phyloP scores from a whole-genome alignment of 2,888 invertebrate species.

The Pteria penguin region DNA sequence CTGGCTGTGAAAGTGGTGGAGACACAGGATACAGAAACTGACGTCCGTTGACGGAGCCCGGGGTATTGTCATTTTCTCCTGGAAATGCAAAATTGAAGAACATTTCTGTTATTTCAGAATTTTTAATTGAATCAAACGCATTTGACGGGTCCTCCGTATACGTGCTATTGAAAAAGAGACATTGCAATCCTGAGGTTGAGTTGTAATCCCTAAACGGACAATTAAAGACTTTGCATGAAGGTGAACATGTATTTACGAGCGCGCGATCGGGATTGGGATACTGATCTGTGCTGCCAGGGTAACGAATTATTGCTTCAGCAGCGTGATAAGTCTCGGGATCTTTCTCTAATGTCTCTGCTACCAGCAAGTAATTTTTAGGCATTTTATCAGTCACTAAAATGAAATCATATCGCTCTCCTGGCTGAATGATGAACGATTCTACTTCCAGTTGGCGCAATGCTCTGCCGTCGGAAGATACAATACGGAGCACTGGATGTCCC shows the following conservation, averaged over 20 bases:
- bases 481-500: constrained; percentile 44
- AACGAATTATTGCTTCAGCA: constrained; percentile 13
- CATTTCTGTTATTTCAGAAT: neutral
- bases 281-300: neutral
- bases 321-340: constrained; percentile 22
- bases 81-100: constrained; percentile 64
- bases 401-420: constrained; percentile 34
- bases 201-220: constrained; percentile 24
- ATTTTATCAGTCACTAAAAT: constrained; percentile 2
- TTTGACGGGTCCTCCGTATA: neutral
- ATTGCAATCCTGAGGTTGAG: neutral
- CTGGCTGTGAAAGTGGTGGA: neutral
- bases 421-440: constrained; percentile 37
- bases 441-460: no score
- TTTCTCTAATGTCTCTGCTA: constrained; percentile 27
- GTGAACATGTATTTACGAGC: neutral
- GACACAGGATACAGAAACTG: constrained; percentile 41
- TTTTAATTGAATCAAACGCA: neutral
- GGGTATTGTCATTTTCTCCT: constrained; percentile 46
- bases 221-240: constrained; percentile 5
- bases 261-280: neutral
- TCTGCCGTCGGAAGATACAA: constrained; percentile 54
- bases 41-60: constrained; percentile 58
- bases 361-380: constrained; percentile 9
- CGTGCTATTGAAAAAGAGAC: constrained; percentile 6